phyloP scores from a whole-genome alignment of 1,140 invertebrate species.

The Hylyphantes graminicola region DNA sequence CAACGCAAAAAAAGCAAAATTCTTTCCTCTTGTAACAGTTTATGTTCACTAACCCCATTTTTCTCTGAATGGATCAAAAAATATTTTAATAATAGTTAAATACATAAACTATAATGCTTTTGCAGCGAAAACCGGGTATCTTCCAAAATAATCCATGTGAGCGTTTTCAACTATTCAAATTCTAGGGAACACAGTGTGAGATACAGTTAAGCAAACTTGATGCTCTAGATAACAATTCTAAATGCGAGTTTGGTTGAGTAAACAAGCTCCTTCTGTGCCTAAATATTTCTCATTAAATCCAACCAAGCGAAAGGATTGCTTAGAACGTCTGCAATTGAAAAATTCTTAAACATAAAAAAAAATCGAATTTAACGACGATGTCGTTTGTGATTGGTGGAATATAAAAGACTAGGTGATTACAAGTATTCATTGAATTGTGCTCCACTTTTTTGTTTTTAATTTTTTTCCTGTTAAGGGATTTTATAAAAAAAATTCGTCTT shows the following conservation, averaged over 20 bases:
- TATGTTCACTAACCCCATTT: too few species aligned
- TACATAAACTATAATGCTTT: too few species aligned
- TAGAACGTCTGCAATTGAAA: neutral
- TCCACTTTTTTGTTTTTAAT: neutral
- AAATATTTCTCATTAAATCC: conserved; percentile 32
- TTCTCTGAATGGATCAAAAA: too few species aligned
- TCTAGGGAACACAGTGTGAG: too few species aligned
- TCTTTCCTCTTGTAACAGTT: too few species aligned
- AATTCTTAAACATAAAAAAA: conserved; percentile 5
- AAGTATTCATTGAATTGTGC: neutral
- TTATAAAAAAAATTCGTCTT: neutral
- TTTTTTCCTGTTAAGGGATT: neutral
- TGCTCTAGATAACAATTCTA: too few species aligned
- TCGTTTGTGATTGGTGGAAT: conserved; percentile 28
- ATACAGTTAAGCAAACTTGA: too few species aligned
- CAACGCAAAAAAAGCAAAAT: too few species aligned
- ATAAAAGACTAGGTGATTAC: conserved; percentile 24
- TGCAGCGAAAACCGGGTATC: too few species aligned
- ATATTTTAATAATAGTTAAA: too few species aligned
- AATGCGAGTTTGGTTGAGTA: conserved; percentile 15
- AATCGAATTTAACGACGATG: conserved; percentile 10
- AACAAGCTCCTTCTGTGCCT: neutral
- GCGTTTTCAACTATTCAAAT: too few species aligned
- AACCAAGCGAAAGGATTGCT: neutral
- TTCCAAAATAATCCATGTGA: too few species aligned